Percentiles rank a stretch among this genome's conserved stretches.
Evolutionary conservation across 2,888 invertebrate genomes (phyloP).

Genomic region (Tanytarsus gracilentus): DNA sequence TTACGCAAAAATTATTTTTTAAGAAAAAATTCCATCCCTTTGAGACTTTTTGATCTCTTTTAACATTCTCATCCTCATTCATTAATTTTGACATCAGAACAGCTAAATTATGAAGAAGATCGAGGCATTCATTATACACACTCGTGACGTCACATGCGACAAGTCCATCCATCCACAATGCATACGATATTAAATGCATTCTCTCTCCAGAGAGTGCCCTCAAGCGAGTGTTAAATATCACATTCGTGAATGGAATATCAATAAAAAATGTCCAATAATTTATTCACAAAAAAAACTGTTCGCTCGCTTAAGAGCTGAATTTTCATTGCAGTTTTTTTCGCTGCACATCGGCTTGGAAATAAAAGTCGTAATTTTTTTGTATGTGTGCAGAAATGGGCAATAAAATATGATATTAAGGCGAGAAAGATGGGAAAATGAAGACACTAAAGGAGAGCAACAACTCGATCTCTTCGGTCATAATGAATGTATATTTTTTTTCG

Average conservation of each 20-base stretch:
- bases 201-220: not conserved
- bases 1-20: not conserved
- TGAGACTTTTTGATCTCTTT: not conserved
- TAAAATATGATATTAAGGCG: constrained; percentile 19
- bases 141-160: too few species aligned
- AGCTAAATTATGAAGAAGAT: constrained; percentile 18
- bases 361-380: constrained; percentile 21
- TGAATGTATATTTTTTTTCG: not conserved
- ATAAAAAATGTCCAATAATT: constrained; percentile 3
- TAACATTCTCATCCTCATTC: too few species aligned
- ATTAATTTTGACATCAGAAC: too few species aligned
- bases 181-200: too few species aligned
- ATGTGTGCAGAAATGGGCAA: constrained; percentile 19
- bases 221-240: constrained; percentile 14
- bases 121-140: too few species aligned
- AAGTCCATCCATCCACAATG: too few species aligned
- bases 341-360: not conserved
- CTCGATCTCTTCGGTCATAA: not conserved
- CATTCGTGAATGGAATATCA: constrained; percentile 16
- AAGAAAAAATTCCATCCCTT: too few species aligned
- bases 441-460: not conserved
- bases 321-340: constrained; percentile 2
- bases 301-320: constrained; percentile 2
- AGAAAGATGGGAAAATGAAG: not conserved
- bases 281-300: constrained; percentile 22